Conservation (phyloP, 2,888 invertebrate genomes). For the Stenichneumon culpator region DNA sequence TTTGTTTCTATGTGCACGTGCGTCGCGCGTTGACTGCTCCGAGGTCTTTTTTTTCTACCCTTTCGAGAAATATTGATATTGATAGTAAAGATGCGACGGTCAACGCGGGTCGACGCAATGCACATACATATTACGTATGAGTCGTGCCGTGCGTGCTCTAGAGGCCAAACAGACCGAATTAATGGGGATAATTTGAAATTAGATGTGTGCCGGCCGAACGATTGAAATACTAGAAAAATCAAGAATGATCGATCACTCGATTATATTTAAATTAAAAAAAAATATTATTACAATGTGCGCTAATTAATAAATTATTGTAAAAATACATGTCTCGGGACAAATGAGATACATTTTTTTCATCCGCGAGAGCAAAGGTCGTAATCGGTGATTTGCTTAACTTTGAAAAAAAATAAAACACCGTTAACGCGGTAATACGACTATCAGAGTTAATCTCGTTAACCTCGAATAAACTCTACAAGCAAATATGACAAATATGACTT, state of each 20-base stretch:
- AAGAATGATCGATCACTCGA: neutral
- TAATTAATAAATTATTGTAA: neutral
- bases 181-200: neutral
- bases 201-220: neutral
- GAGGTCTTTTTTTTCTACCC: conserved; percentile 22
- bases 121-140: conserved; percentile 34
- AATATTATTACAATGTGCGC: neutral
- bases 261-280: neutral
- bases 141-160: conserved; percentile 29
- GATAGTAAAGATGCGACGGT: conserved; percentile 4
- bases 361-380: conserved; percentile 1
- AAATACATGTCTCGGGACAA: neutral
- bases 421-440: neutral
- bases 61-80: neutral
- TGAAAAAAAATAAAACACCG: neutral
- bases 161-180: conserved; percentile 20
- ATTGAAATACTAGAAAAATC: neutral
- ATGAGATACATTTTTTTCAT: neutral
- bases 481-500: neutral
- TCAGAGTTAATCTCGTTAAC: neutral
- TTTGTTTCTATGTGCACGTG: conserved; percentile 49
- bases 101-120: conserved; percentile 39
- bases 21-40: conserved; percentile 5
- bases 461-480: neutral
- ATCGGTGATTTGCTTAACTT: neutral